These are phyloP conservation scores for Cyrtorhinus lividipennis DNA, from an alignment of 1,140 invertebrate species.

Conservation along the genomic window DNA sequence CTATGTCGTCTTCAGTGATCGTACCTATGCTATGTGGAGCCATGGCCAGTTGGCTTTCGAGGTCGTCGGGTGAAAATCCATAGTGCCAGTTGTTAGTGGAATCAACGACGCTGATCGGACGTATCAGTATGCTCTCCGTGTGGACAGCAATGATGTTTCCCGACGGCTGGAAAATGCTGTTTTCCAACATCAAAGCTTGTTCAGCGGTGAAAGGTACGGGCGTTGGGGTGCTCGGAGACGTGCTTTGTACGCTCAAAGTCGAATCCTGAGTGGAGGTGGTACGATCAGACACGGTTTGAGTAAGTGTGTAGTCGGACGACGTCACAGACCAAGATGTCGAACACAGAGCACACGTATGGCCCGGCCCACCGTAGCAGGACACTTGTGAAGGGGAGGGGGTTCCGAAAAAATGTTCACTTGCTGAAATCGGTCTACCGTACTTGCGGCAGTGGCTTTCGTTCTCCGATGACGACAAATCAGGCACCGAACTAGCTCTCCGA, in stretches of 20 bases:
- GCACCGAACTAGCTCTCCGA: background rate
- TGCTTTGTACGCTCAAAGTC: constrained; percentile 22
- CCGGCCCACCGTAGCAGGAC: constrained; percentile 2
- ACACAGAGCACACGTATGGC: constrained; percentile 3
- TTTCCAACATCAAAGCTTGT: background rate
- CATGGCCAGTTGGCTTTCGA: background rate
- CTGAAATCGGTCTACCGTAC: background rate
- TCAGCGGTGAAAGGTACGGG: background rate
- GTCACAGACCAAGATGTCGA: constrained; percentile 7
- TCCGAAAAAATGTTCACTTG: background rate
- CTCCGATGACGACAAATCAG: constrained; percentile 1
- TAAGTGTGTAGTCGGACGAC: constrained; percentile 18
- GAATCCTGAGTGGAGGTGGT: constrained; percentile 23
- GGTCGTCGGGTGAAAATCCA: constrained; percentile 1
- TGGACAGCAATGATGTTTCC: constrained; percentile 5
- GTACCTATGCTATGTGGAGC: background rate
- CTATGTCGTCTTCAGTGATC: background rate
- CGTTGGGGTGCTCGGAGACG: constrained; percentile 19
- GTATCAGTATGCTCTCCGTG: background rate
- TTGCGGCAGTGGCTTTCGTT: background rate
- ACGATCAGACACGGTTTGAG: constrained; percentile 22
- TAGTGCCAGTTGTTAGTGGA: background rate
- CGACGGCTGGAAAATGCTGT: background rate
- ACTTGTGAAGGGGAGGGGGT: constrained; percentile 5
- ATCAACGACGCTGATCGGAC: background rate